phyloP scores from a whole-genome alignment of 2,797 vertebrate species.

The Miichthys miiuy region DNA sequence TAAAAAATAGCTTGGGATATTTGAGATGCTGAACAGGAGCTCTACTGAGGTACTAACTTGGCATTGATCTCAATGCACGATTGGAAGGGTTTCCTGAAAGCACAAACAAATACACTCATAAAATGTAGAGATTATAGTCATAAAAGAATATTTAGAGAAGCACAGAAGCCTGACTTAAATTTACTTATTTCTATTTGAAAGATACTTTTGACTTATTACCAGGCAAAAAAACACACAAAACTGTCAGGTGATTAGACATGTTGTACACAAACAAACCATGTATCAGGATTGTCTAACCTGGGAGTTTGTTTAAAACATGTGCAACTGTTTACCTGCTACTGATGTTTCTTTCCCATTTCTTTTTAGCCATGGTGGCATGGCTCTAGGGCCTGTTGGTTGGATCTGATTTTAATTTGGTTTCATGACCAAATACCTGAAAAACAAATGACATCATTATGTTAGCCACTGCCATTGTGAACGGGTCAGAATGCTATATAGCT shows the following conservation, averaged over 20 bases:
- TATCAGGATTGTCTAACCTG: not conserved
- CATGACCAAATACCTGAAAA: no score
- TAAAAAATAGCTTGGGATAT: constrained; percentile 34
- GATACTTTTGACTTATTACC: not conserved
- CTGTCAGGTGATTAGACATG: not conserved
- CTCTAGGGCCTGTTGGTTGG: no score
- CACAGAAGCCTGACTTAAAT: constrained; percentile 15
- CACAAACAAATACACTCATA: constrained; percentile 31
- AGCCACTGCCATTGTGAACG: no score
- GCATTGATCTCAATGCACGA: constrained; percentile 25
- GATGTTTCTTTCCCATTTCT: no score
- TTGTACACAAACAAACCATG: constrained; percentile 4
- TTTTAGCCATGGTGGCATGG: no score
- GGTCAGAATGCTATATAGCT: no score
- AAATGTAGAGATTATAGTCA: constrained; percentile 28
- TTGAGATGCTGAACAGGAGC: constrained; percentile 36
- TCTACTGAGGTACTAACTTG: constrained; percentile 40
- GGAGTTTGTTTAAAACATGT: no score
- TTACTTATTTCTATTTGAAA: constrained; percentile 13
- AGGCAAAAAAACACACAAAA: not conserved
- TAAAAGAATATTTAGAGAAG: constrained; percentile 34
- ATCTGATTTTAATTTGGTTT: no score
- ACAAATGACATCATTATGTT: no score
- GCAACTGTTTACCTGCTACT: no score
- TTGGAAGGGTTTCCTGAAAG: constrained; percentile 40